A percentile compares a stretch with the other conserved stretches of the same genome.
Conservation (phyloP, 1,140 invertebrate genomes). For the Choristoneura fumiferana region DNA sequence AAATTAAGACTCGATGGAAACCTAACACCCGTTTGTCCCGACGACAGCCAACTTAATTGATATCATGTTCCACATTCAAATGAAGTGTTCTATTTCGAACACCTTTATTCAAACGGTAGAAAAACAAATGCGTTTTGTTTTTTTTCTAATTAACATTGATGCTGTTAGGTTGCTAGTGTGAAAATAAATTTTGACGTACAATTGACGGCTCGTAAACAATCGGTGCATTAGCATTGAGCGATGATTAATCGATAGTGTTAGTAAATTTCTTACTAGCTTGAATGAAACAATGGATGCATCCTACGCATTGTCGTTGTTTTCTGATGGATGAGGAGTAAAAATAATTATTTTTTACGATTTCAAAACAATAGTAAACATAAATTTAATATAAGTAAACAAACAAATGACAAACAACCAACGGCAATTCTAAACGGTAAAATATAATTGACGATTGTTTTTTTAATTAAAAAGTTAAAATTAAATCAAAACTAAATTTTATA, state of each 20-base stretch:
- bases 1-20: constrained; percentile 36
- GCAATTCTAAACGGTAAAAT: too few relatives aligned
- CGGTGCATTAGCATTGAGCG: constrained; percentile 35
- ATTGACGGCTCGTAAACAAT: constrained; percentile 36
- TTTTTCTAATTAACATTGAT: constrained; percentile 18
- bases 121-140: constrained; percentile 22
- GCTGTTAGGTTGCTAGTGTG: constrained; percentile 20
- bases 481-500: too few relatives aligned
- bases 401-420: too few relatives aligned
- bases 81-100: constrained; percentile 50
- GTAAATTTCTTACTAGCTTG: constrained; percentile 15
- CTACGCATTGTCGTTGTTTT: neutral
- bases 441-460: too few relatives aligned
- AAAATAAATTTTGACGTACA: constrained; percentile 13
- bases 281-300: constrained; percentile 7
- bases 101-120: constrained; percentile 23
- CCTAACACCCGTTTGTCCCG: constrained; percentile 25
- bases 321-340: too few relatives aligned
- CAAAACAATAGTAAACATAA: too few relatives aligned
- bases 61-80: constrained; percentile 48
- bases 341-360: too few relatives aligned
- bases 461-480: too few relatives aligned
- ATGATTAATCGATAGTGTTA: constrained; percentile 35
- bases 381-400: too few relatives aligned
- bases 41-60: constrained; percentile 55